Evolutionary conservation across 2,113 vertebrate species (phyloP), one percentile per base, ranked within the genome.

Genomic region (Apistogramma diplotaenia): DNA sequence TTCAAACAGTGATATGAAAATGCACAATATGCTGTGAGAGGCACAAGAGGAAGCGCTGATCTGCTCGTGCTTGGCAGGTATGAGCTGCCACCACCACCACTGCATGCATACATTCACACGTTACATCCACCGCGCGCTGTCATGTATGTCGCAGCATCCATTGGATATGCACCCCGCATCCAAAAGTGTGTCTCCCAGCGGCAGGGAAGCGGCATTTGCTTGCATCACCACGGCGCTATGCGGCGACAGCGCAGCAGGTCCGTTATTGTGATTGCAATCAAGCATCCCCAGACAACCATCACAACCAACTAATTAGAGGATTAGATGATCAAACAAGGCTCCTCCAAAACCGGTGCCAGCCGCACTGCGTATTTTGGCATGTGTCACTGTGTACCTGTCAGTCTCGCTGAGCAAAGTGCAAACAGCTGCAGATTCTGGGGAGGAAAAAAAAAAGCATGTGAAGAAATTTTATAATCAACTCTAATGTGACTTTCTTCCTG

Each of bases 261-360:
- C 25, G 23, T 75, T 59, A 21, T 83, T 89, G 81, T 87, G 74
- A 86, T 85, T 83, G 82, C 86, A 85, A 87, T 90, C 87, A 85
- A 72, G 79, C 78, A 62, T 77, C 60, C 77, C 61, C 78, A 35
- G 85, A 92, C 88, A 77, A 86, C 83, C 61, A 81, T 88, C 87
- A 76, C 75, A 71, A 80, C 58, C 33, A 21, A 21, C 83, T 87
- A 84, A 90, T 90, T 88, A 88, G 25, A 31, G 81, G 79, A 91
- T 91, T 89, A 87, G 76, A 84, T 58, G 74, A 85, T 87, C 77
- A 90, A 90, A 89, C 82, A 74, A 53, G 62, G 54, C 76, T 89
- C 74, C 81, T 84, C 62, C 78, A 13, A 55, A 78, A 13, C 25
- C 15, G 5, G 56, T 55, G 82, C 81, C 88, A 62, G 7, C 59